phyloP scores from a whole-genome alignment of 2,888 invertebrate genomes.

The Vanessa cardui region DNA sequence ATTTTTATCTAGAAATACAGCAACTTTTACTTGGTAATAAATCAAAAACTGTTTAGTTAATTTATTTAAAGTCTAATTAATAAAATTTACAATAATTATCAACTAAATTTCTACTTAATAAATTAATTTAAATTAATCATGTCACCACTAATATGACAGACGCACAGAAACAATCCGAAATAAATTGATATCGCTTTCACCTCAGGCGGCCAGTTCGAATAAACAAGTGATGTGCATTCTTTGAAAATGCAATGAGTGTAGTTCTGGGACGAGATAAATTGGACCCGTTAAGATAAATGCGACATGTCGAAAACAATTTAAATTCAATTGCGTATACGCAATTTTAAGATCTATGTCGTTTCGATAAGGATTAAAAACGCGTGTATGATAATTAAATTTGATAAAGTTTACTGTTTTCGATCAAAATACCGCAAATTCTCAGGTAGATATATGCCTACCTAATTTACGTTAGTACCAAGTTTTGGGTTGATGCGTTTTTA shows the following conservation, averaged over 20 bases:
- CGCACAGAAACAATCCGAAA: slow-evolving; percentile 25
- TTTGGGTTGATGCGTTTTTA: no score
- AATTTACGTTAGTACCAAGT: not conserved
- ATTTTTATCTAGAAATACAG: no score
- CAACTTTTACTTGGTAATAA: no score
- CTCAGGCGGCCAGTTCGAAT: slow-evolving; percentile 28
- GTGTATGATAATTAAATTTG: not conserved
- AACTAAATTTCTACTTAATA: not conserved
- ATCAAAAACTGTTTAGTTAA: not conserved
- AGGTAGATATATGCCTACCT: not conserved
- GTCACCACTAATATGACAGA: slow-evolving; percentile 26
- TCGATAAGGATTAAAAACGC: not conserved
- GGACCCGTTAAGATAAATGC: slow-evolving; percentile 28
- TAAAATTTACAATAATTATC: not conserved
- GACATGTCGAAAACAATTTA: slow-evolving; percentile 5
- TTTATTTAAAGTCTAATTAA: not conserved
- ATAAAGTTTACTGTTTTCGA: not conserved
- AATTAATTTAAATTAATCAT: slow-evolving; percentile 28
- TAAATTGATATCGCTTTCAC: slow-evolving; percentile 37
- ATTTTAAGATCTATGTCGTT: not conserved
- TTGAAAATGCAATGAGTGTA: slow-evolving; percentile 19
- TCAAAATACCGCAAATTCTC: slow-evolving; percentile 2
- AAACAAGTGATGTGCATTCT: slow-evolving; percentile 35
- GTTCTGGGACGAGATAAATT: slow-evolving; percentile 31
- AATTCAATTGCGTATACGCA: not conserved